Percentiles rank a stretch among this genome's conserved stretches.
phyloP scores from a whole-genome alignment of 2,797 vertebrate genomes.

The Pogoniulus pusillus region DNA sequence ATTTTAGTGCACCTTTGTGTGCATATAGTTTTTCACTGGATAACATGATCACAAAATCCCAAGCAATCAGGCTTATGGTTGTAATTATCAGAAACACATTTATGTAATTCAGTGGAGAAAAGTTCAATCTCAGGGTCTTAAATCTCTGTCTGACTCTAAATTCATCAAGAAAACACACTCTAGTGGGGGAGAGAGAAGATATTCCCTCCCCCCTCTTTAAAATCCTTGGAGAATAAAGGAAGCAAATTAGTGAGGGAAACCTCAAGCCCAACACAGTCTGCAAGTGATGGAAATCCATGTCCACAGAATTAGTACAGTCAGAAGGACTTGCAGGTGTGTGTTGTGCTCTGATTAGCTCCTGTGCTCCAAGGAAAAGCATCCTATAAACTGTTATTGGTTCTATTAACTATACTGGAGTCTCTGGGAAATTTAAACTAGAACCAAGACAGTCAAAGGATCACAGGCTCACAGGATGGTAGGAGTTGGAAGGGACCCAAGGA shows the following conservation, averaged over 20 bases:
- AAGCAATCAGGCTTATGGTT: slow-evolving; percentile 1
- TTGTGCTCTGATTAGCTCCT: background rate
- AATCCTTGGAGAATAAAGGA: slow-evolving; percentile 35
- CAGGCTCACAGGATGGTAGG: too few species aligned
- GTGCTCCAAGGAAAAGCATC: slow-evolving; percentile 29
- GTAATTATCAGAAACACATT: slow-evolving; percentile 44
- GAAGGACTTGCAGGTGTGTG: background rate
- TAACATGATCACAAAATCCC: slow-evolving; percentile 30
- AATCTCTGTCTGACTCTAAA: slow-evolving; percentile 27
- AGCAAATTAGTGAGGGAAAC: slow-evolving; percentile 55
- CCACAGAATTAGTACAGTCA: background rate
- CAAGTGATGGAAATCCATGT: slow-evolving; percentile 27
- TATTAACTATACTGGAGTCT: too few species aligned
- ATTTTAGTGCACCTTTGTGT: slow-evolving; percentile 19
- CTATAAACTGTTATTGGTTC: too few species aligned
- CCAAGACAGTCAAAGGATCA: too few species aligned
- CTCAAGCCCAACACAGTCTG: slow-evolving; percentile 13
- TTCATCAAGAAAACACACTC: slow-evolving; percentile 42
- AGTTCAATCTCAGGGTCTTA: slow-evolving; percentile 30
- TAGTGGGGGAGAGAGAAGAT: background rate
- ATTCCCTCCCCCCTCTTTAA: slow-evolving; percentile 1
- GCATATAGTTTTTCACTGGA: slow-evolving; percentile 17
- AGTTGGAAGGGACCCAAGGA: too few species aligned
- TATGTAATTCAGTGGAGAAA: background rate
- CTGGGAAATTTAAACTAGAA: too few species aligned